Evolutionary conservation across 53 echinoderm and acorn worm genomes (phyloP).

Genomic region (Echinarachnius parma): DNA sequence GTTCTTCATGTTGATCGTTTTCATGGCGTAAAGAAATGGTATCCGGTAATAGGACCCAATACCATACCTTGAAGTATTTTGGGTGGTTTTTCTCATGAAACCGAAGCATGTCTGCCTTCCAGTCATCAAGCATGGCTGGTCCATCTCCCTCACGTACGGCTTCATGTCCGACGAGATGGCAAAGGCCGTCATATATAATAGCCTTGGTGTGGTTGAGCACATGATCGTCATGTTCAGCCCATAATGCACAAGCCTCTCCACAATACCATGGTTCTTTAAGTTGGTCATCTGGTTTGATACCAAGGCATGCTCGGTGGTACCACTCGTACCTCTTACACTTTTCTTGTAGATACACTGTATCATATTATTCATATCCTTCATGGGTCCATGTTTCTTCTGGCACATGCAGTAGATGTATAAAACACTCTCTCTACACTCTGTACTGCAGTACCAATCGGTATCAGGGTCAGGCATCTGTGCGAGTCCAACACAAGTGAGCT

Average conservation of each 20-base stretch:
- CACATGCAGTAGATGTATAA: slow-evolving; percentile 45
- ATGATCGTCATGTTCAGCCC: slow-evolving; percentile 6
- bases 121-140: slow-evolving; percentile 40
- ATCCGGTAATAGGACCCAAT: too few species aligned
- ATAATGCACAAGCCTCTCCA: neutral
- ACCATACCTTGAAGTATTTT: too few species aligned
- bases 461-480: slow-evolving; percentile 5
- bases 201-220: slow-evolving; percentile 31
- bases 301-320: slow-evolving; percentile 31
- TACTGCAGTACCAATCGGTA: slow-evolving; percentile 33
- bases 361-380: slow-evolving; percentile 14
- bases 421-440: slow-evolving; percentile 13
- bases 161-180: slow-evolving; percentile 23
- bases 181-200: slow-evolving; percentile 26
- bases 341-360: slow-evolving; percentile 34
- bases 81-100: slow-evolving; percentile 20
- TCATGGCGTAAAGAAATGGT: too few species aligned
- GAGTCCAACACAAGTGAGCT: slow-evolving; percentile 18
- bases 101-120: slow-evolving; percentile 28
- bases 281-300: neutral
- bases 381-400: slow-evolving; percentile 25
- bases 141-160: slow-evolving; percentile 47
- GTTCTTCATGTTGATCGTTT: too few species aligned
- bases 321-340: slow-evolving; percentile 27
- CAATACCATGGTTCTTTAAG: slow-evolving; percentile 13